These are phyloP conservation scores for Agrochola lota DNA, from an alignment of 2,888 invertebrate genomes.

Conservation along the genomic window DNA sequence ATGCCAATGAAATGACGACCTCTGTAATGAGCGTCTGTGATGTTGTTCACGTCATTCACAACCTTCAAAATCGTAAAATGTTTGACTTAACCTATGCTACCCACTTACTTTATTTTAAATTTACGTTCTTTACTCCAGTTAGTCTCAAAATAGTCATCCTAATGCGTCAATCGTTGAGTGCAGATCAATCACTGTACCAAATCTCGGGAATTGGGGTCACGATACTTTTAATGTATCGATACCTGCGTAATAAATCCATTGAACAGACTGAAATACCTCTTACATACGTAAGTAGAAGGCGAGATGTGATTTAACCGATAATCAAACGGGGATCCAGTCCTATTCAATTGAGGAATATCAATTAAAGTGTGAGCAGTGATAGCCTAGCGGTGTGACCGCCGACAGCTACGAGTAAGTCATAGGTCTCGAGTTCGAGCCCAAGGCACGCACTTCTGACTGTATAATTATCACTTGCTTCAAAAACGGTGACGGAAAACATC, in stretches of 20 bases:
- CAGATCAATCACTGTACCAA: constrained; percentile 57
- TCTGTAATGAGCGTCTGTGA: not conserved
- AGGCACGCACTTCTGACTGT: too few species aligned
- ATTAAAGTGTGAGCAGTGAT: too few species aligned
- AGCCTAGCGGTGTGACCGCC: too few species aligned
- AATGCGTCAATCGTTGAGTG: constrained; percentile 58
- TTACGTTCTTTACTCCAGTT: constrained; percentile 11
- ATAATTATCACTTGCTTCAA: too few species aligned
- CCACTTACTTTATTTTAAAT: constrained; percentile 21
- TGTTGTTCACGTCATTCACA: not conserved
- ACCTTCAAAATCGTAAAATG: not conserved
- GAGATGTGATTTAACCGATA: constrained; percentile 8
- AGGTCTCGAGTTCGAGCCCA: too few species aligned
- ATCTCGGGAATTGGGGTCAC: constrained; percentile 47
- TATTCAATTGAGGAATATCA: not conserved
- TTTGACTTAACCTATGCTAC: not conserved
- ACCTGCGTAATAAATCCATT: constrained; percentile 43
- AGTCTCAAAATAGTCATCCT: constrained; percentile 38
- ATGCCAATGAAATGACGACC: not conserved
- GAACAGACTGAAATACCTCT: constrained; percentile 19
- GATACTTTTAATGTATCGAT: constrained; percentile 43
- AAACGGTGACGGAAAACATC: too few species aligned
- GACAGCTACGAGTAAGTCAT: too few species aligned
- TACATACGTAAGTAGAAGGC: not conserved
- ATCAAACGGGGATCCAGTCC: not conserved